Evolutionary conservation across 2,888 invertebrate species (phyloP), one percentile per base, ranked within the genome.

Genomic region (Nymphalis c-album): DNA sequence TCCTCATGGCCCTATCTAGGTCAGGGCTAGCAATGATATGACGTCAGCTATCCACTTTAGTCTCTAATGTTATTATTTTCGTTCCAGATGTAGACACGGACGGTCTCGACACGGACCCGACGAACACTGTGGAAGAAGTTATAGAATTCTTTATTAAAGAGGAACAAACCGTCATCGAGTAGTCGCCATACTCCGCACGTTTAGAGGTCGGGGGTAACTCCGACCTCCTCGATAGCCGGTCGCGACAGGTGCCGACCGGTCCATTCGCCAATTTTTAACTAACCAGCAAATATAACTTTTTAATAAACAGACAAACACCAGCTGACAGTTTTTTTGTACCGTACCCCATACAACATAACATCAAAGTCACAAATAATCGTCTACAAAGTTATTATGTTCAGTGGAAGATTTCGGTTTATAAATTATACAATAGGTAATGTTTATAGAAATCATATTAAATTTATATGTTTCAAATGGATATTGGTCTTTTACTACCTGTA

Each of bases 91-190:
- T 97, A 78, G 98, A 98, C 86, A 98, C 98, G n/a, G 98, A 98
- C 89, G 96, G 96, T 85, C 90, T 98, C 77, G 97, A 97, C 85
- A 96, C 96, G 63, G 97, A 98, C 82, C 93, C 94, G 63, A 94
- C 94, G 79, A 97, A 98, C 86, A 95, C 97, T 80, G 98, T 98
- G 86, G 98, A 98, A 85, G 98, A 99, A 93, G 94, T 96, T 83
- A 96, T 99, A 82, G 98, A 99, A 95, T 98, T 98, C 96, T 97
- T 99, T 94, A 95, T 98, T 86, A 98, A 98, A 94, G 98, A 98
- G 94, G 98, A 98, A 94, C 94, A 95, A 81, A 96, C 95, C 22
- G 88, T 95, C 77, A 93, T 97, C 84, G 97, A 97, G 93, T 96
- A 95, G 88, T 91, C 89, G 79, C 81, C 85, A 90, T 89, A 72